These are phyloP conservation scores for Metopolophium dirhodum DNA, from an alignment of 1,140 invertebrate genomes.

Conservation along the genomic window DNA sequence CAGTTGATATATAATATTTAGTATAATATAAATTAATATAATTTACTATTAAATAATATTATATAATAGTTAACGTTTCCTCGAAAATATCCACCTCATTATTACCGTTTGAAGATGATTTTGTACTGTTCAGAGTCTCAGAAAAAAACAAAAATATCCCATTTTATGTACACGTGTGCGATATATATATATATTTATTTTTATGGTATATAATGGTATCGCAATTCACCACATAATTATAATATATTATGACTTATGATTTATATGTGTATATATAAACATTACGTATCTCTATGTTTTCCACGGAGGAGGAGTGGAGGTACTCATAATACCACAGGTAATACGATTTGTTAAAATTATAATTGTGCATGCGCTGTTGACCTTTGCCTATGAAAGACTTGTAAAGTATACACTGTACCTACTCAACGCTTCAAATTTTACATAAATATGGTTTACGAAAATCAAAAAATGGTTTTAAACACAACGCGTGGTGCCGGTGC, in stretches of 20 bases:
- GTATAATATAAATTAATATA: neutral
- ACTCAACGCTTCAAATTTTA: neutral
- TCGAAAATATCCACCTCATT: neutral
- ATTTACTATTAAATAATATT: neutral
- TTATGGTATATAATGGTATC: neutral
- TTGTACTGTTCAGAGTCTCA: neutral
- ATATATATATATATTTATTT: neutral
- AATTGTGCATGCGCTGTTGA: too few relatives aligned
- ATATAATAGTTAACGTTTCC: neutral
- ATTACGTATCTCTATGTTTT: too few relatives aligned
- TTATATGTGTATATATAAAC: too few relatives aligned
- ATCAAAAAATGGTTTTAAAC: neutral
- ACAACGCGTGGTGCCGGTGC: too few relatives aligned
- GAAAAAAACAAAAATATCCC: neutral
- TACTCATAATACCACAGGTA: too few relatives aligned
- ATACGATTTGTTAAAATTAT: too few relatives aligned
- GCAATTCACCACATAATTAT: neutral
- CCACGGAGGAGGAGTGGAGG: too few relatives aligned
- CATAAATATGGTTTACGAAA: neutral
- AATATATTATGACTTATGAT: neutral
- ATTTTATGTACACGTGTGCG: neutral
- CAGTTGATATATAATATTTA: neutral
- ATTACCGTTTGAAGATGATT: neutral
- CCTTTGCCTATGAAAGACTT: too few relatives aligned
- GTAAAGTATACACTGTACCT: neutral